These are phyloP conservation scores for Cydia splendana DNA, from an alignment of 1,140 invertebrate genomes.

Conservation along the genomic window DNA sequence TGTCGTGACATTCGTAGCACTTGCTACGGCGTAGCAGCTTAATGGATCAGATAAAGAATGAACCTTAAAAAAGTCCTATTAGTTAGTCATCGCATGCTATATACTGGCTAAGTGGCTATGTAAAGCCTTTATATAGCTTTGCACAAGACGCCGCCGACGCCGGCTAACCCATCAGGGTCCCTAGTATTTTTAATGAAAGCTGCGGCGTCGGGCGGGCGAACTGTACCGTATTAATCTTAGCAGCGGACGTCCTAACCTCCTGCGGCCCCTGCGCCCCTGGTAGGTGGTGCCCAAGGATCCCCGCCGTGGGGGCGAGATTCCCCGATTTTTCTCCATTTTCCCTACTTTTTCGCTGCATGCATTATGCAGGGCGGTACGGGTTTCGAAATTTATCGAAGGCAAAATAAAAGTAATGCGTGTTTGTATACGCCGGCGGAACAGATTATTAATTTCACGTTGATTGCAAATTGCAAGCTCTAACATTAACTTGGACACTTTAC, in stretches of 20 bases:
- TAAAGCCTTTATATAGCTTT: background rate
- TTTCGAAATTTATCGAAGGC: slow-evolving; percentile 65
- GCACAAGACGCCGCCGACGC: slow-evolving; percentile 42
- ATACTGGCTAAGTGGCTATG: background rate
- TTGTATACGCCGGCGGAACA: background rate
- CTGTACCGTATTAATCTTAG: slow-evolving; percentile 75
- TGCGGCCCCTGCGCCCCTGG: slow-evolving; percentile 65
- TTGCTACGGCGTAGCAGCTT: slow-evolving; percentile 22
- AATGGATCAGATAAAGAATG: slow-evolving; percentile 16
- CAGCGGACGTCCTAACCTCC: slow-evolving; percentile 66
- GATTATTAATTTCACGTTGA: slow-evolving; percentile 1
- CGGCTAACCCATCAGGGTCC: slow-evolving; percentile 59
- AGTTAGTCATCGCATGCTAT: background rate
- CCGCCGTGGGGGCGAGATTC: slow-evolving; percentile 59
- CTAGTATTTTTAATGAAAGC: slow-evolving; percentile 75
- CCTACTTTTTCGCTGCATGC: slow-evolving; percentile 67
- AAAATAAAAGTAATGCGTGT: slow-evolving; percentile 57
- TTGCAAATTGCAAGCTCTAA: background rate
- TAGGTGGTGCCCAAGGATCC: slow-evolving; percentile 69
- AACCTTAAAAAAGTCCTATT: slow-evolving; percentile 5
- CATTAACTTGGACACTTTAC: background rate
- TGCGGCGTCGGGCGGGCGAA: slow-evolving; percentile 69
- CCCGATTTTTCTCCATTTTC: slow-evolving; percentile 69
- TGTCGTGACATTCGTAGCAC: slow-evolving; percentile 14
- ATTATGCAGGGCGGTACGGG: slow-evolving; percentile 63